phyloP scores from a whole-genome alignment of 2,113 vertebrate genomes.

The Tamias sibiricus region DNA sequence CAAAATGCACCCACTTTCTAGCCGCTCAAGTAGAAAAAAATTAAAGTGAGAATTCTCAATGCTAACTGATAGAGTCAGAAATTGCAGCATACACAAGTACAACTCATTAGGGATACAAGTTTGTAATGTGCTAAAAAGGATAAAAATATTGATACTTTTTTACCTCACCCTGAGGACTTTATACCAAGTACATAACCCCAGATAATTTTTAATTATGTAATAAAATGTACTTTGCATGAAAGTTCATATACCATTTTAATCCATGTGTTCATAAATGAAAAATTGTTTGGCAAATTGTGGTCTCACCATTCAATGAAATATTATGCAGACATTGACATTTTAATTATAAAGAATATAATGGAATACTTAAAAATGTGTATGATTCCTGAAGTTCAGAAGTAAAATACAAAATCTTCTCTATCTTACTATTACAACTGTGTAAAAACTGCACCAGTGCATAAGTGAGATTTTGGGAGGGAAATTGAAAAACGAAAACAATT shows the following conservation, averaged over 20 bases:
- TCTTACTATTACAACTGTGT: not conserved
- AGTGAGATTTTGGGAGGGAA: slow-evolving; percentile 11
- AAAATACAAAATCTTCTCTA: slow-evolving; percentile 30
- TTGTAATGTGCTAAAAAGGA: not conserved
- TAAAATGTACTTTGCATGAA: not conserved
- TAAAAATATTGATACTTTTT: not conserved
- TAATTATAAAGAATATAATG: slow-evolving; percentile 10
- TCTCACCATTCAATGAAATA: not conserved
- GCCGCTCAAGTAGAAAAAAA: not conserved
- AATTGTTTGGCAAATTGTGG: not conserved
- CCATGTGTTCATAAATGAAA: slow-evolving; percentile 41
- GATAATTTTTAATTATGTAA: slow-evolving; percentile 24
- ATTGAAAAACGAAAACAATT: slow-evolving; percentile 30
- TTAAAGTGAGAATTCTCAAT: slow-evolving; percentile 3
- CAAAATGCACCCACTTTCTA: not conserved
- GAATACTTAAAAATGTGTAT: slow-evolving; percentile 14
- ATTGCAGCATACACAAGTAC: not conserved
- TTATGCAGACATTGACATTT: not conserved
- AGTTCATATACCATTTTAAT: slow-evolving; percentile 19
- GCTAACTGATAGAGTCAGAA: not conserved
- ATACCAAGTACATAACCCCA: slow-evolving; percentile 19
- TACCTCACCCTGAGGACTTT: not conserved
- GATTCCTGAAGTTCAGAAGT: slow-evolving; percentile 6
- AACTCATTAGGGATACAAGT: not conserved
- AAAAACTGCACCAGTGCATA: not conserved